Percentiles rank a stretch among this genome's conserved stretches.
phyloP scores from a whole-genome alignment of 2,113 vertebrate species.

The Mobula hypostoma region DNA sequence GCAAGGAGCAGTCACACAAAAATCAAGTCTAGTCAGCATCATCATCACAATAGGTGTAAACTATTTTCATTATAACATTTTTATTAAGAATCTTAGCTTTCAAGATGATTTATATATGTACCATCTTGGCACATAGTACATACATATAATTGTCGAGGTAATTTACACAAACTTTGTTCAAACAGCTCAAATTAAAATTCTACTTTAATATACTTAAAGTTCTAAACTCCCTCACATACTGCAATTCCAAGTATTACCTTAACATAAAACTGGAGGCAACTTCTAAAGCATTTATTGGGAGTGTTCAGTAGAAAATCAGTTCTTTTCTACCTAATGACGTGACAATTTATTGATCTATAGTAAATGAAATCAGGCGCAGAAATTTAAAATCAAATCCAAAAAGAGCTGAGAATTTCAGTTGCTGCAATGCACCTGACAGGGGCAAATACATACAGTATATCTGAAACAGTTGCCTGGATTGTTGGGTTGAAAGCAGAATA shows the following conservation, averaged over 20 bases:
- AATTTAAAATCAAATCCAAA: constrained; percentile 27
- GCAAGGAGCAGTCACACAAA: background rate
- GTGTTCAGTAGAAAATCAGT: background rate
- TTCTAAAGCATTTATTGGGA: background rate
- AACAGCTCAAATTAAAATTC: background rate
- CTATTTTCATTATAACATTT: background rate
- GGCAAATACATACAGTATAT: background rate
- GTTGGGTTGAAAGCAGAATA: background rate
- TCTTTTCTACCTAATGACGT: background rate
- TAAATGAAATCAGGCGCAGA: background rate
- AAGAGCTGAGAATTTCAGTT: background rate
- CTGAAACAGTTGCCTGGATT: background rate
- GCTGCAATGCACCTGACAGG: background rate
- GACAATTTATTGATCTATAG: constrained; percentile 2
- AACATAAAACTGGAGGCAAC: background rate
- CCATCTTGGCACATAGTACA: background rate
- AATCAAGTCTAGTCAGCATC: background rate
- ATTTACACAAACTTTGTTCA: background rate
- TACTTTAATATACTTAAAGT: background rate
- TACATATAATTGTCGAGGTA: background rate
- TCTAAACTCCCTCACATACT: background rate
- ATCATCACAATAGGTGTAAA: background rate
- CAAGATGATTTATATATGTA: background rate
- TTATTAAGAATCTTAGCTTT: constrained; percentile 14
- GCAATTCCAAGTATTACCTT: background rate